Conservation (phyloP, 2,113 vertebrate genomes). For the Gopherus evgoodei region DNA sequence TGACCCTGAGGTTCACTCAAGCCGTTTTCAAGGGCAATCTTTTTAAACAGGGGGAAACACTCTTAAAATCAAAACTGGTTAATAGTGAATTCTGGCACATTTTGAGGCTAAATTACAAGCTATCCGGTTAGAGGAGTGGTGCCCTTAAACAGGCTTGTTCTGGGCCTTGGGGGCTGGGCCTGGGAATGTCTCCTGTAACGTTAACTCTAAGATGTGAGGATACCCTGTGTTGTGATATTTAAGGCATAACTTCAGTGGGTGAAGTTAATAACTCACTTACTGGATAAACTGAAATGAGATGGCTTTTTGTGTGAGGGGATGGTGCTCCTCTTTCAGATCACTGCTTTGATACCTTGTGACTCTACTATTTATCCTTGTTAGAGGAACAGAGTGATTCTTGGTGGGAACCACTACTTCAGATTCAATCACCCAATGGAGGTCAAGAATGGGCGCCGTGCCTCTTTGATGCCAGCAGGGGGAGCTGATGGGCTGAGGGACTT, state of each 20-base stretch:
- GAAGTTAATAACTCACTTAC: neutral
- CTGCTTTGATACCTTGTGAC: neutral
- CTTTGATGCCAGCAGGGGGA: neutral
- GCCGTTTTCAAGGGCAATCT: neutral
- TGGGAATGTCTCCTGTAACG: neutral
- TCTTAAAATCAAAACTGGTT: neutral
- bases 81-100: neutral
- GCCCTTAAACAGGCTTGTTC: neutral
- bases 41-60: neutral
- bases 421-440: constrained; percentile 17
- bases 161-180: neutral
- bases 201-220: neutral
- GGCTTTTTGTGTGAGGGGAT: neutral
- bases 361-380: neutral
- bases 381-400: neutral
- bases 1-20: neutral
- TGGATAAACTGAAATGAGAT: neutral
- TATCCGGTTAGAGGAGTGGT: neutral
- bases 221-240: neutral
- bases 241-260: neutral
- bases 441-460: neutral
- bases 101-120: neutral
- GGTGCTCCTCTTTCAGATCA: neutral
- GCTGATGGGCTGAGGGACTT: constrained; percentile 12
- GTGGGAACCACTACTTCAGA: constrained; percentile 37